These are phyloP conservation scores for Muscicapa comitata DNA, from an alignment of 2,797 vertebrate genomes.

Conservation along the genomic window DNA sequence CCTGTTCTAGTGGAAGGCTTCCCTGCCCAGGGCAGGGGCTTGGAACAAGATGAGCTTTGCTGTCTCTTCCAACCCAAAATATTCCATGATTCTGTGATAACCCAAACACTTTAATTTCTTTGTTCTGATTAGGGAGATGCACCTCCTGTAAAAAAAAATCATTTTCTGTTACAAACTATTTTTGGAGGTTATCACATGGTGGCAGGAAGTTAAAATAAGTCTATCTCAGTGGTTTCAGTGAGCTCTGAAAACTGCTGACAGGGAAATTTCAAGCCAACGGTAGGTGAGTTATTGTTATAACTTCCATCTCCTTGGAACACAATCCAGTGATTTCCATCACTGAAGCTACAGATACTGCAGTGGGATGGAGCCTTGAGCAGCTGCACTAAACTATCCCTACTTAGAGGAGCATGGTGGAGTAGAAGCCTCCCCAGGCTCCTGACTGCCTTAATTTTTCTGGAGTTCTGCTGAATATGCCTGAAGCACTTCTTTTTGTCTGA, in stretches of 20 bases:
- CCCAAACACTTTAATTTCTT: not conserved
- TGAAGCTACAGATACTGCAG: not conserved
- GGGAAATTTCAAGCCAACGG: not conserved
- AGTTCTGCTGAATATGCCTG: not conserved
- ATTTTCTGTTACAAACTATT: not conserved
- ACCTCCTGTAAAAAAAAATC: not conserved
- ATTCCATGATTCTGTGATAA: not conserved
- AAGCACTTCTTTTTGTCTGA: not conserved
- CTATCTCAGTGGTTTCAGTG: not conserved
- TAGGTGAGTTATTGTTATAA: not conserved
- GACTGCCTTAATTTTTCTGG: not conserved
- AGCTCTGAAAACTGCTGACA: not conserved
- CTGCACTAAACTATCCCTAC: not conserved
- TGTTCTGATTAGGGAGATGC: not conserved
- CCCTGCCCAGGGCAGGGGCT: not conserved
- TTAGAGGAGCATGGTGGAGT: not conserved
- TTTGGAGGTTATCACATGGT: not conserved
- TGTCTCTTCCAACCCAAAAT: not conserved
- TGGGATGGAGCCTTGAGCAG: not conserved
- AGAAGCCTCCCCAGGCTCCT: not conserved
- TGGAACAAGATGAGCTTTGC: not conserved
- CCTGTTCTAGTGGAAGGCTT: not conserved
- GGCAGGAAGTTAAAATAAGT: not conserved
- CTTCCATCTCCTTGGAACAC: accelerated
- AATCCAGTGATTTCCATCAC: not conserved